These are phyloP conservation scores for Troilus luridus DNA, from an alignment of 2,888 invertebrate species.

Conservation along the genomic window DNA sequence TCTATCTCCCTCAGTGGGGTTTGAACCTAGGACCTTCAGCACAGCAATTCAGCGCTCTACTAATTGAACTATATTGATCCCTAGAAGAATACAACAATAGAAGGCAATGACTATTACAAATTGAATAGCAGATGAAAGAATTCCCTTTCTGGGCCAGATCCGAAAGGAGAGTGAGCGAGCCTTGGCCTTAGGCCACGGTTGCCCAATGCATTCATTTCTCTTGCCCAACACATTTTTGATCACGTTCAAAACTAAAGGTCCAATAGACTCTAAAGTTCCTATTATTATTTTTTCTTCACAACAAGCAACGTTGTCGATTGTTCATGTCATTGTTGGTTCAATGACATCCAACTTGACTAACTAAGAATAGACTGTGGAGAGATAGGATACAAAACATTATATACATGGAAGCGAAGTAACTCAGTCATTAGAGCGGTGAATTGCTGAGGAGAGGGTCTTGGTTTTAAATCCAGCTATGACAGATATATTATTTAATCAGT, in stretches of 20 bases:
- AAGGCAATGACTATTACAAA: no score
- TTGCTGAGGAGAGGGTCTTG: no score
- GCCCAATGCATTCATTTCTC: not conserved
- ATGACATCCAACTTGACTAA: not conserved
- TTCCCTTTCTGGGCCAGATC: not conserved
- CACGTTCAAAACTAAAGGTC: constrained; percentile 31
- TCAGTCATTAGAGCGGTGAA: no score
- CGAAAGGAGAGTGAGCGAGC: not conserved
- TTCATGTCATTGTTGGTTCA: not conserved
- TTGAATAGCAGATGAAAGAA: not conserved
- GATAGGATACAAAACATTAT: not conserved
- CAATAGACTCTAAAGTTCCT: not conserved
- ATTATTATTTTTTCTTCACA: not conserved
- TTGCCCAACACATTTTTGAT: constrained; percentile 7
- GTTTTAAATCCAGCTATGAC: no score
- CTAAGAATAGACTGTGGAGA: not conserved
- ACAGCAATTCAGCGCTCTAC: no score
- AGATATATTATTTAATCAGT: no score
- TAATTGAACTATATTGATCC: no score
- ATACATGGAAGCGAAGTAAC: not conserved
- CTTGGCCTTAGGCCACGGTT: constrained; percentile 11
- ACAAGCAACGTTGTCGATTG: not conserved
- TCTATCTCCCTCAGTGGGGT: no score
- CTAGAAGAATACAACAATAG: no score
- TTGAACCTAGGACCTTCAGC: no score